Base-by-base conservation (phyloP, 1,140 invertebrate genomes). In the Orussus abietinus region DNA sequence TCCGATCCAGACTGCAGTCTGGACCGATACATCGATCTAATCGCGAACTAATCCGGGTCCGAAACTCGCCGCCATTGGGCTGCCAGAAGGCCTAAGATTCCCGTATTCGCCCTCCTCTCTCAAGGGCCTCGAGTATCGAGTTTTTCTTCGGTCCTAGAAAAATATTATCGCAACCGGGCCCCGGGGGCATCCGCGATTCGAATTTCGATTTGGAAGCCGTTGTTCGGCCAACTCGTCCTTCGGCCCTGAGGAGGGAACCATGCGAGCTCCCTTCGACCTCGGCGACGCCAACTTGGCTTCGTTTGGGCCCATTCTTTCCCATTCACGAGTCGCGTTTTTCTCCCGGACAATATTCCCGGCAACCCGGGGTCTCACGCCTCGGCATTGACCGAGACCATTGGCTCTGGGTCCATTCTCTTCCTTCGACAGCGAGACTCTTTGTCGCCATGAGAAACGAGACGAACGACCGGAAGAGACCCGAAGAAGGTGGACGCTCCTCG, bases 381-480 rank as follows among this genome's bases (percentile, higher is more conserved):
- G 45, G 28, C 48, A 53, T 58, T 58, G 55, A 58, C 53, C 53
- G 49, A 39, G 29, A 22, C 38, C 32, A 38, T 42, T 47, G 39
- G 37, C 35, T 19, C 14, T 45, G n/a, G n/a, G n/a, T 44, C 42
- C 50, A 52, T 57, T 57, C 42, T 47, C 22, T 51, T 43, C 45
- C 45, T 55, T 57, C 51, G 55, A 57, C 55, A 57, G 47, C 32
- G 43, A 51, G n/a, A 42, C 44, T 46, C 34, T 53, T 58, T 58
- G 52, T 55, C 34, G 22, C 37, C 42, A n/a, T 17, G n/a, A n/a
- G n/a, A n/a, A n/a, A n/a, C n/a, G n/a, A n/a, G n/a, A n/a, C n/a
- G n/a, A n/a, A n/a, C n/a, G n/a, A n/a, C n/a, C n/a, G n/a, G n/a
- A n/a, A n/a, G n/a, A n/a, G n/a, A n/a, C n/a, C n/a, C n/a, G n/a